Conservation (phyloP, 2,888 invertebrate genomes). For the Papilio demoleus region DNA sequence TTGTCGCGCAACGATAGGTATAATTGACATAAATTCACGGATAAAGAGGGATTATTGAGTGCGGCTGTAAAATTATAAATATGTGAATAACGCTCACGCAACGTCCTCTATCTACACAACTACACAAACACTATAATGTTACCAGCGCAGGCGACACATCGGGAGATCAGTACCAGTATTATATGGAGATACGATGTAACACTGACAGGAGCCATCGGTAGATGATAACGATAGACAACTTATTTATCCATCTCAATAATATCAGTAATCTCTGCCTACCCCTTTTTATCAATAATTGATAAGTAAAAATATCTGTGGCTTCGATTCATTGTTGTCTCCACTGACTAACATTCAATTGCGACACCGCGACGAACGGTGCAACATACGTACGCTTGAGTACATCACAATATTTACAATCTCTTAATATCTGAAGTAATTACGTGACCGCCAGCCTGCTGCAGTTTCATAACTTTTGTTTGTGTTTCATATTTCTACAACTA, state of each 20-base stretch:
- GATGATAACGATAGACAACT: too few relatives aligned
- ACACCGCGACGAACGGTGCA: neutral
- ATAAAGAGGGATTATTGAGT: slow-evolving; percentile 49
- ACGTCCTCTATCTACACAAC: neutral
- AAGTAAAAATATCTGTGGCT: too few relatives aligned
- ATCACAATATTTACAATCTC: slow-evolving; percentile 7
- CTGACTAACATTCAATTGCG: too few relatives aligned
- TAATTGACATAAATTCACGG: slow-evolving; percentile 49
- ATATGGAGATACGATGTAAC: too few relatives aligned
- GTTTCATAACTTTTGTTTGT: neutral
- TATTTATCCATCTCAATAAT: too few relatives aligned
- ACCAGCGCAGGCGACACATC: too few relatives aligned
- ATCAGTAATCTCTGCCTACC: too few relatives aligned
- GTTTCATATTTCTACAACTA: neutral
- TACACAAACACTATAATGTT: too few relatives aligned
- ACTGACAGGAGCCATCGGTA: too few relatives aligned
- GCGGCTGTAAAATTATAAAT: slow-evolving; percentile 24
- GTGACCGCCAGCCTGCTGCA: neutral
- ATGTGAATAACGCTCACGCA: neutral
- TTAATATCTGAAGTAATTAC: slow-evolving; percentile 1
- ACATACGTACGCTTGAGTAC: neutral
- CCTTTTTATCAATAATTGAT: too few relatives aligned
- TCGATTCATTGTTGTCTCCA: too few relatives aligned
- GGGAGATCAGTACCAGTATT: too few relatives aligned
- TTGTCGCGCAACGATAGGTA: slow-evolving; percentile 42